These are phyloP conservation scores for Dynastes hyllus DNA, from an alignment of 2,888 invertebrate species.

Conservation along the genomic window DNA sequence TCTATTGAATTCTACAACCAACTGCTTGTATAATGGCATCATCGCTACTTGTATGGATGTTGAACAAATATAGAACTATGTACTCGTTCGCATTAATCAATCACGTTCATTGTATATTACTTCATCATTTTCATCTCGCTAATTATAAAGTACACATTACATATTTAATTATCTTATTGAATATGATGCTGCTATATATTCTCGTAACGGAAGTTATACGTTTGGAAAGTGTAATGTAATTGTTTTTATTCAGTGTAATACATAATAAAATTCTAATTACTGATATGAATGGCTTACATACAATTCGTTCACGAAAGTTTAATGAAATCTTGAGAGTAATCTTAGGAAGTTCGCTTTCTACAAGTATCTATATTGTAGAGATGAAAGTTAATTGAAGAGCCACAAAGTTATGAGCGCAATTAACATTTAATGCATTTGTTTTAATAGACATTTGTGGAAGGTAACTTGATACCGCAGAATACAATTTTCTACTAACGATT, in stretches of 20 bases:
- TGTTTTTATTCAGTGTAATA: too few species aligned
- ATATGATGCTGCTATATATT: too few species aligned
- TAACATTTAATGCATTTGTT: conserved; percentile 3
- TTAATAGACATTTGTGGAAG: neutral
- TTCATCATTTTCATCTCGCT: neutral
- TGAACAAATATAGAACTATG: neutral
- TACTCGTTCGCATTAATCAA: neutral
- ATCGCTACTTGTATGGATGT: conserved; percentile 6
- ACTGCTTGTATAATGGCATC: neutral
- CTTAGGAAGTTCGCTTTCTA: conserved; percentile 32
- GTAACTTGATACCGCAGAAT: neutral
- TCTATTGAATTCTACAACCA: neutral
- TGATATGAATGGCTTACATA: neutral
- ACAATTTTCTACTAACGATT: neutral
- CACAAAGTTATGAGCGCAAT: neutral
- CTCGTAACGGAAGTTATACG: neutral
- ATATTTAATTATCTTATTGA: too few species aligned
- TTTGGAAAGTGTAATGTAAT: too few species aligned
- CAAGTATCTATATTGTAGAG: neutral
- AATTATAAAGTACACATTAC: neutral
- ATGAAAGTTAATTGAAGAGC: conserved; percentile 24
- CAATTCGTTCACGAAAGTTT: conserved; percentile 20
- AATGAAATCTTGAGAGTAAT: conserved; percentile 27
- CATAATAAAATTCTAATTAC: too few species aligned
- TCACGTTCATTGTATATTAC: neutral